Base-by-base conservation (phyloP, 2,113 vertebrate genomes). In the Chascanopsetta lugubris region DNA sequence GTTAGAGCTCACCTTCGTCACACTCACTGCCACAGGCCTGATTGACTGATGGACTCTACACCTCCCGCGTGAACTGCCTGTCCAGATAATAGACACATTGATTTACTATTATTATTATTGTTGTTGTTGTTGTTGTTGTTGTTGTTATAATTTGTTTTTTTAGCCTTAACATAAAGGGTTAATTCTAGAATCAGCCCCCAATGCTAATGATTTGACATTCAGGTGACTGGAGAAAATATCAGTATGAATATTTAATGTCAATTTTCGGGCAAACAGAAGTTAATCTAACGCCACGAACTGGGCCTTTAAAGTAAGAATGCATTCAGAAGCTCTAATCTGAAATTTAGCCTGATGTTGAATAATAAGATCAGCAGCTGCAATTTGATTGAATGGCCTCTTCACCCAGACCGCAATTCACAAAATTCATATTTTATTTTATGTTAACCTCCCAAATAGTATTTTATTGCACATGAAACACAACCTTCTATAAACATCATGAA, bases 401-500 rank as follows among this genome's bases (percentile, higher is more conserved):
- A 40, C 25, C 45, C 61, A 76, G 29, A 36, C 51, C 54, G 57
- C 22, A 70, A 62, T 72, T 67, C 42, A 80, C 62, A 49, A 84
- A 85, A 83, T 83, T 79, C 27, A 82, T 77, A 83, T 87, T 87
- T 86, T 82, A 88, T 62, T 80, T 53, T 57, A 75, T 20, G 36
- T n/a, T n/a, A n/a, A n/a, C n/a, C 36, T 74, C 75, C 30, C 12
- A 85, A 26, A 75, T 68, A 60, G 64, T 88, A 78, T 84, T 90
- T 90, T 84, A 83, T 83, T 87, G 82, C 83, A 83, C 34, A 24
- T 61, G 83, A 84, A 90, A 90, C 62, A 68, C 50, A 81, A 85
- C 77, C 86, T 78, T 85, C 54, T 70, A 42, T 43, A 86, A 87
- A 80, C 72, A 85, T 58, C 68, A 71, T 68, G 63, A 84, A 88